Percentiles rank a stretch among this genome's conserved stretches.
These are phyloP conservation scores for Apodemia mormo DNA, from an alignment of 2,888 invertebrate genomes.

Conservation along the genomic window DNA sequence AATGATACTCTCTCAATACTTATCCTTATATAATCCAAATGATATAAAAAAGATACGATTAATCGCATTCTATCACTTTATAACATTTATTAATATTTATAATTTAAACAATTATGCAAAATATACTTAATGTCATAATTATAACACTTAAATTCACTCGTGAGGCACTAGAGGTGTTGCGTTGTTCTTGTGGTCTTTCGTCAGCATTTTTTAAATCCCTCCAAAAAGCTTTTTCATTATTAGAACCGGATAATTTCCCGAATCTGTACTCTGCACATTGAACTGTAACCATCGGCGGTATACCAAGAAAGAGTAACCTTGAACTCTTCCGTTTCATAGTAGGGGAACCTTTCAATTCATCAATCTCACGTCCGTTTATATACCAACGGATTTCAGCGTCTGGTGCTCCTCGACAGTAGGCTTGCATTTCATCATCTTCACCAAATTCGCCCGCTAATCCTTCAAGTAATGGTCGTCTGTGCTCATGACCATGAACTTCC, in stretches of 20 bases:
- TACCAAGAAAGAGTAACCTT: slow-evolving; percentile 60
- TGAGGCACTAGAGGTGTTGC: slow-evolving; percentile 38
- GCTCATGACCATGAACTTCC: slow-evolving; percentile 60
- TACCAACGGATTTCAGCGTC: slow-evolving; percentile 69
- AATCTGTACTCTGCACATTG: slow-evolving; percentile 76
- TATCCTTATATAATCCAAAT: no score
- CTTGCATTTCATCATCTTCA: slow-evolving; percentile 62
- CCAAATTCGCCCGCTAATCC: slow-evolving; percentile 60
- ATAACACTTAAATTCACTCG: slow-evolving; percentile 10
- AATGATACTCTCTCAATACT: no score
- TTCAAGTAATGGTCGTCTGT: slow-evolving; percentile 59
- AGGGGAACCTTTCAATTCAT: slow-evolving; percentile 53
- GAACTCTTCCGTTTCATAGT: slow-evolving; percentile 53
- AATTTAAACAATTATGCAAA: background rate
- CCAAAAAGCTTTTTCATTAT: slow-evolving; percentile 58
- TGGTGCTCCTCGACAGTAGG: slow-evolving; percentile 60
- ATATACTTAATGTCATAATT: slow-evolving; percentile 26
- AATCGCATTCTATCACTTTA: background rate
- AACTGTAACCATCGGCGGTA: slow-evolving; percentile 71
- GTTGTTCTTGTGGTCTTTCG: slow-evolving; percentile 47
- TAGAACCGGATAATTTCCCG: slow-evolving; percentile 69
- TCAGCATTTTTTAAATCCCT: slow-evolving; percentile 42
- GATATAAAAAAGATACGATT: no score
- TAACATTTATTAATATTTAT: slow-evolving; percentile 1
- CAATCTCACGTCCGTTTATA: slow-evolving; percentile 60